Evolutionary conservation across 2,888 invertebrate genomes (phyloP).

Genomic region (Drosophila borborema): DNA sequence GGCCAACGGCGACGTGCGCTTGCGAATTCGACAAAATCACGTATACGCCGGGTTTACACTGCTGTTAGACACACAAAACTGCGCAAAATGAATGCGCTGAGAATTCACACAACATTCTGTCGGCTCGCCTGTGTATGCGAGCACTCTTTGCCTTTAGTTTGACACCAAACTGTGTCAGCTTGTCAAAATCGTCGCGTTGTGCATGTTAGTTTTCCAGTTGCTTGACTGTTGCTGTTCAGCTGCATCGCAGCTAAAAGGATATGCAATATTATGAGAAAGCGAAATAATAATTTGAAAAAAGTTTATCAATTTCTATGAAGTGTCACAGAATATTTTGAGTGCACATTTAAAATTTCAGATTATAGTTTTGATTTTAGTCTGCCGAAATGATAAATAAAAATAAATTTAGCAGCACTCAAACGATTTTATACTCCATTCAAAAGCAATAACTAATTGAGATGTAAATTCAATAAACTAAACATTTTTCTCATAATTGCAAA

Average conservation of each 20-base stretch:
- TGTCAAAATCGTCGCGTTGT: conserved; percentile 76
- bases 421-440: background rate
- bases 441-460: background rate
- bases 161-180: conserved; percentile 80
- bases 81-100: conserved; percentile 61
- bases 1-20: conserved; percentile 63
- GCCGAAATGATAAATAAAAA: background rate
- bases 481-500: background rate
- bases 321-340: background rate
- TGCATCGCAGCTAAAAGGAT: conserved; percentile 39
- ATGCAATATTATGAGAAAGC: conserved; percentile 69
- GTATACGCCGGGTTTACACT: conserved; percentile 75
- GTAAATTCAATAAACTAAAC: background rate
- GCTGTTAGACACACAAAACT: conserved; percentile 70
- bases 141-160: conserved; percentile 59
- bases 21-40: conserved; percentile 78
- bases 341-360: background rate
- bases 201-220: conserved; percentile 77
- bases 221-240: conserved; percentile 62
- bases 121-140: conserved; percentile 12
- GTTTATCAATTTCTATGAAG: background rate
- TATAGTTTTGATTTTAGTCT: background rate
- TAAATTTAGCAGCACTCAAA: background rate
- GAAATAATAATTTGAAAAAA: background rate
- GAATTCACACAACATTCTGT: conserved; percentile 65